Conservation (phyloP, 35 echinoderm and acorn worm species). For the Diadema setosum region DNA sequence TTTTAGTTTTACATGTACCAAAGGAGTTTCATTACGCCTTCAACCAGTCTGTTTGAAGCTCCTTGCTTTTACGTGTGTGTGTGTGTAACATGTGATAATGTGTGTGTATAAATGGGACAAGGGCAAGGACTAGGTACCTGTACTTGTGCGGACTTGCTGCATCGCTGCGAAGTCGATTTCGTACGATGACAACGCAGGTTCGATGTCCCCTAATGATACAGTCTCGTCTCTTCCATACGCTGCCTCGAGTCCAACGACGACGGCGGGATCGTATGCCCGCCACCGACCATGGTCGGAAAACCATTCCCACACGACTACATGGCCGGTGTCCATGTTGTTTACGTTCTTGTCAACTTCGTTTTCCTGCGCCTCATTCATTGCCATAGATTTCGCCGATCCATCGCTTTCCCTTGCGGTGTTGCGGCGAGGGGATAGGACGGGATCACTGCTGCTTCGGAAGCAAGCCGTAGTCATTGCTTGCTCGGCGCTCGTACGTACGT, state of each 20-base stretch:
- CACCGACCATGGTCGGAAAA: conserved; percentile 89
- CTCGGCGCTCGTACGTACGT: too few species aligned
- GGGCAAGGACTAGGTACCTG: too few species aligned
- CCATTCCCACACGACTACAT: conserved; percentile 90
- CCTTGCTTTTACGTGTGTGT: too few species aligned
- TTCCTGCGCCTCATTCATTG: not conserved
- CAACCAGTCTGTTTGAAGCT: too few species aligned
- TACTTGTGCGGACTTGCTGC: conserved; percentile 46
- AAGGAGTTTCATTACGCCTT: too few species aligned
- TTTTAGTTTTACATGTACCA: too few species aligned
- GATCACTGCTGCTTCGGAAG: not conserved
- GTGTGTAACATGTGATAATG: too few species aligned
- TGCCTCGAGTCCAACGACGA: conserved; percentile 61
- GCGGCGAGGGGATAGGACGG: not conserved
- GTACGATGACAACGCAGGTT: conserved; percentile 60
- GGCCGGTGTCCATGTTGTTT: conserved; percentile 6
- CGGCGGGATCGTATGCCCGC: conserved; percentile 62
- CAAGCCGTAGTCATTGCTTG: not conserved
- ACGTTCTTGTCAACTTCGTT: too few species aligned
- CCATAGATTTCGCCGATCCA: not conserved
- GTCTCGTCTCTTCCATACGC: conserved; percentile 16
- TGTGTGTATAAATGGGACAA: too few species aligned
- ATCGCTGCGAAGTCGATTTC: conserved; percentile 57
- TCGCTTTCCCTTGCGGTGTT: not conserved
- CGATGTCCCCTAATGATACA: conserved; percentile 32